phyloP scores from a whole-genome alignment of 2,797 vertebrate species.

The Distichodus sexfasciatus region DNA sequence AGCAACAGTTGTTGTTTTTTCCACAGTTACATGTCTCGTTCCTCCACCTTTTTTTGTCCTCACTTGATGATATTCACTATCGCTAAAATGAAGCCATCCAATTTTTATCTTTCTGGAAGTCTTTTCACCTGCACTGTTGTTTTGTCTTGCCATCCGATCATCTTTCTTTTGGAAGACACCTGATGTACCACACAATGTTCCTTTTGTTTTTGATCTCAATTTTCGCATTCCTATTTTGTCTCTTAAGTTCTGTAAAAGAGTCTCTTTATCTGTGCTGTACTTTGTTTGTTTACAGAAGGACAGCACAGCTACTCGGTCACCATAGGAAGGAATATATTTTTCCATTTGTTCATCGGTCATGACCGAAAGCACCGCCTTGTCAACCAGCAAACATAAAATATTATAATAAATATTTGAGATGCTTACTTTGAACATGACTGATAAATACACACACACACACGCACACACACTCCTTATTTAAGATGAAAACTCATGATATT shows the following conservation, averaged over 20 bases:
- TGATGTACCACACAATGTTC: neutral
- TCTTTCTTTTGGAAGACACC: neutral
- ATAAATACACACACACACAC: no score
- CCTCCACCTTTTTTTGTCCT: slow-evolving; percentile 30
- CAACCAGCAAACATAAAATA: slow-evolving; percentile 36
- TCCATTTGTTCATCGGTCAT: slow-evolving; percentile 38
- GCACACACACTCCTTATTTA: no score
- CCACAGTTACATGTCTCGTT: slow-evolving; percentile 21
- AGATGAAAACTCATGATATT: no score
- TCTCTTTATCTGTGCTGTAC: slow-evolving; percentile 21
- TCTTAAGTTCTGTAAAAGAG: slow-evolving; percentile 34
- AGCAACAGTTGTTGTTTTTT: no score
- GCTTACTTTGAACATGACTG: neutral
- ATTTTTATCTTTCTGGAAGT: slow-evolving; percentile 31
- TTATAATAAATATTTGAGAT: neutral
- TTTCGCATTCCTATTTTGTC: no score
- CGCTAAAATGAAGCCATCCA: slow-evolving; percentile 38
- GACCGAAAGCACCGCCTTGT: slow-evolving; percentile 34
- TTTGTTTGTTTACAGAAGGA: slow-evolving; percentile 37
- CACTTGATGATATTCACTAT: slow-evolving; percentile 30
- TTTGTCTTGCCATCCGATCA: slow-evolving; percentile 18
- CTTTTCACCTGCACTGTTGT: slow-evolving; percentile 23
- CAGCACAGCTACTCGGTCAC: slow-evolving; percentile 30
- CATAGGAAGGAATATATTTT: slow-evolving; percentile 34
- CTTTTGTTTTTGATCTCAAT: slow-evolving; percentile 27